Evolutionary conservation across 2,888 invertebrate species (phyloP).

Genomic region (Philaethria dido): DNA sequence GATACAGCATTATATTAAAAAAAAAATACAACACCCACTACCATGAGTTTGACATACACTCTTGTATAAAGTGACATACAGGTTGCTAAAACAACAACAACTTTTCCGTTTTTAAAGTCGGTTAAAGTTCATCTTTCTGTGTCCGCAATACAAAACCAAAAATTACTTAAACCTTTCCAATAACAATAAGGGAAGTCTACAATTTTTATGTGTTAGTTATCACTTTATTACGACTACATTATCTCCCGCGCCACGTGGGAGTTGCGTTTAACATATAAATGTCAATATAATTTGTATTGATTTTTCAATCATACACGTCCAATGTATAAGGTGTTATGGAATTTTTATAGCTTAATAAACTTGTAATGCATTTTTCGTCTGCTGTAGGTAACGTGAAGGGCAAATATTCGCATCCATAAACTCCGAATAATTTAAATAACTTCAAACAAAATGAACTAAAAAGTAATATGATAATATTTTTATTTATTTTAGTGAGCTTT

Average conservation of each 20-base stretch:
- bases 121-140: too few relatives aligned
- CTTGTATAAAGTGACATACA: too few relatives aligned
- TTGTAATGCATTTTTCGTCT: background rate
- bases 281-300: constrained; percentile 7
- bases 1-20: too few relatives aligned
- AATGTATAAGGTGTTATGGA: constrained; percentile 13
- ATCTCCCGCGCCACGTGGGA: constrained; percentile 4
- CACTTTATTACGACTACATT: constrained; percentile 8
- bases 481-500: too few relatives aligned
- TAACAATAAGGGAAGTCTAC: constrained; percentile 6
- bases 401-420: background rate
- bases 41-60: too few relatives aligned
- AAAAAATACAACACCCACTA: too few relatives aligned
- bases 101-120: too few relatives aligned
- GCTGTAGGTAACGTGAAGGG: background rate
- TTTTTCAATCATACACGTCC: constrained; percentile 1
- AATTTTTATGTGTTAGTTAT: constrained; percentile 3
- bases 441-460: too few relatives aligned
- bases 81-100: too few relatives aligned
- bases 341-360: constrained; percentile 4
- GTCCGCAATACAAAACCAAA: too few relatives aligned
- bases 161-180: background rate
- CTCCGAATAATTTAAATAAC: background rate
- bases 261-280: constrained; percentile 6
- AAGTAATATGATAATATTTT: too few relatives aligned